phyloP scores from a whole-genome alignment of 2,888 invertebrate genomes.

The Pegoplata infirma region DNA sequence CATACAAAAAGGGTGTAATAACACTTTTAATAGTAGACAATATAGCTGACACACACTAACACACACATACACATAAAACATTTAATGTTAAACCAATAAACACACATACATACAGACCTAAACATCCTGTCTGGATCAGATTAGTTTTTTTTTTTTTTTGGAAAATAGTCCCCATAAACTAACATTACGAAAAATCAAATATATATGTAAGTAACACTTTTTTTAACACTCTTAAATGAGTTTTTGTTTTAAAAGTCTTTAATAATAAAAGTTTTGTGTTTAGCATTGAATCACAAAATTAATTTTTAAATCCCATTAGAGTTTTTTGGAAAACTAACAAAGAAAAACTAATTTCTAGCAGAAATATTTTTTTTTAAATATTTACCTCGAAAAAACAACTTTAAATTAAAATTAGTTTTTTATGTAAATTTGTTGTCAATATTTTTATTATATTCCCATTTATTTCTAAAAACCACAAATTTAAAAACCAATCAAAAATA shows the following conservation, averaged over 20 bases:
- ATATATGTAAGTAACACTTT: not conserved
- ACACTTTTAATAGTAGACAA: not conserved
- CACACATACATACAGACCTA: constrained; percentile 11
- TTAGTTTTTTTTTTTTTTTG: too few relatives aligned
- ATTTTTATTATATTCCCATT: too few relatives aligned
- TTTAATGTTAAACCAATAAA: not conserved
- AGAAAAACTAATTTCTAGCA: not conserved
- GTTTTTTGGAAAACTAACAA: not conserved
- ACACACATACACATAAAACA: not conserved
- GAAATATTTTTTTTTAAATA: too few relatives aligned
- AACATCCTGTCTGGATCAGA: constrained; percentile 62
- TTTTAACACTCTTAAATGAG: not conserved
- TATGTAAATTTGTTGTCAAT: not conserved
- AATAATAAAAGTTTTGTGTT: not conserved
- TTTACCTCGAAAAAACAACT: not conserved
- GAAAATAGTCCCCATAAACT: constrained; percentile 45
- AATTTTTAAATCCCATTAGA: constrained; percentile 3
- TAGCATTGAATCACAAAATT: not conserved
- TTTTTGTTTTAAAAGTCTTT: not conserved
- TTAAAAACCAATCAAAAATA: constrained; percentile 37
- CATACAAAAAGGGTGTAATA: constrained; percentile 7
- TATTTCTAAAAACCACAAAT: not conserved
- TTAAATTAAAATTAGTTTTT: not conserved
- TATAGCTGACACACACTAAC: not conserved
- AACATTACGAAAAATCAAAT: constrained; percentile 34